phyloP scores from a whole-genome alignment of 2,797 vertebrate species.

The Darevskia mixta region DNA sequence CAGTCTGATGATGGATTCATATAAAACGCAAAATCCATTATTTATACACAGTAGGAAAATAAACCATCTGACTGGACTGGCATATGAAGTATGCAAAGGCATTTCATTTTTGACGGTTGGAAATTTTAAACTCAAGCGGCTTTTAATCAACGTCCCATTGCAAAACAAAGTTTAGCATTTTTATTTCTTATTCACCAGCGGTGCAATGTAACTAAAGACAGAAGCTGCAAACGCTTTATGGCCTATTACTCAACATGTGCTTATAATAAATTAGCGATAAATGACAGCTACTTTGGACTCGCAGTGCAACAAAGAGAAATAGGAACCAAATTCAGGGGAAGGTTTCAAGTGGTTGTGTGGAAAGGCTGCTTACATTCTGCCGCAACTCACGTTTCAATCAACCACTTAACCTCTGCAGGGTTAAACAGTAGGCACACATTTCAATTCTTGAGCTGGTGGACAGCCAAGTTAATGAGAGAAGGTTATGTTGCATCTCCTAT shows the following conservation, averaged over 20 bases:
- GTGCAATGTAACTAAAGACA: slow-evolving; percentile 79
- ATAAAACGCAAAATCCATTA: slow-evolving; percentile 82
- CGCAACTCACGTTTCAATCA: background rate
- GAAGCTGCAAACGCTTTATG: slow-evolving; percentile 75
- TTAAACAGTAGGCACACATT: background rate
- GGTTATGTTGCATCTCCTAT: background rate
- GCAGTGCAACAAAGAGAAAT: slow-evolving; percentile 53
- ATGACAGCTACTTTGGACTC: slow-evolving; percentile 63
- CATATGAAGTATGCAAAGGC: slow-evolving; percentile 72
- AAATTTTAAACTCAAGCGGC: slow-evolving; percentile 80
- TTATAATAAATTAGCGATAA: slow-evolving; percentile 76
- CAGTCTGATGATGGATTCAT: slow-evolving; percentile 81
- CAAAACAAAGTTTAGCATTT: slow-evolving; percentile 79
- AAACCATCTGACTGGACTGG: slow-evolving; percentile 70
- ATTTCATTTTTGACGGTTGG: slow-evolving; percentile 77
- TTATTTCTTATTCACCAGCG: slow-evolving; percentile 70
- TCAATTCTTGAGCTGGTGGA: background rate
- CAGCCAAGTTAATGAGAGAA: background rate
- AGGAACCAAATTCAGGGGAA: slow-evolving; percentile 51
- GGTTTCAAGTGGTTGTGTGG: background rate
- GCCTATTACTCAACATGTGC: slow-evolving; percentile 74
- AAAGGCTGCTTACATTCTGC: background rate
- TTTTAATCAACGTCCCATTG: slow-evolving; percentile 81
- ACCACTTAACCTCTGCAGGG: background rate
- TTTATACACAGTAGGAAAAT: slow-evolving; percentile 82